Evolutionary conservation across 2,113 vertebrate species (phyloP).

Genomic region (Reinhardtius hippoglossoides): DNA sequence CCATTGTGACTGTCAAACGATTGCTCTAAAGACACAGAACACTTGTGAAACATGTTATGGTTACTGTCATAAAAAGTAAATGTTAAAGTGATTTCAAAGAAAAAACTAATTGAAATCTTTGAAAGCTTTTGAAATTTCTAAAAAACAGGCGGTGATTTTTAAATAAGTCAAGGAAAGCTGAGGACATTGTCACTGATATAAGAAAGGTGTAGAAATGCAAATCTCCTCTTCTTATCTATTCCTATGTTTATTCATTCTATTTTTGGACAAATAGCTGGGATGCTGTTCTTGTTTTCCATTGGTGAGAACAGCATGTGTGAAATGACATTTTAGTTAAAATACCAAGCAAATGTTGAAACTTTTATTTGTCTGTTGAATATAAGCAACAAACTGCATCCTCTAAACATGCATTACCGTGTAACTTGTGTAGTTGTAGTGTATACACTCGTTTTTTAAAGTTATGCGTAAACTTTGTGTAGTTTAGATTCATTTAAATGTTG

Average conservation of each 20-base stretch:
- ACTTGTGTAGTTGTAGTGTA: not conserved
- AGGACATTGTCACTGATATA: not conserved
- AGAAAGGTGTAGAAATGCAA: not conserved
- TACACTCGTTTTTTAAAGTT: not conserved
- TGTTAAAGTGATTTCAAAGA: not conserved
- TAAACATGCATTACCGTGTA: too few species aligned
- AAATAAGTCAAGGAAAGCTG: not conserved
- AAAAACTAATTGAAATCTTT: not conserved
- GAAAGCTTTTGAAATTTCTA: not conserved
- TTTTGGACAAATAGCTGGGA: not conserved
- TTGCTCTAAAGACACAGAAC: not conserved
- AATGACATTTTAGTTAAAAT: not conserved
- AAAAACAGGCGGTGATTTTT: not conserved
- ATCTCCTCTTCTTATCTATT: not conserved
- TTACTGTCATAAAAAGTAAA: not conserved
- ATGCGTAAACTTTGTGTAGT: conserved; percentile 37
- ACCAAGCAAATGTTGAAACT: not conserved
- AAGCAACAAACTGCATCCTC: not conserved
- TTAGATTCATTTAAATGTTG: conserved; percentile 62
- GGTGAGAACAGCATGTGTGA: not conserved
- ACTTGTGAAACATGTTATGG: not conserved
- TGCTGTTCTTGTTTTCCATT: not conserved
- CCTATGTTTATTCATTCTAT: not conserved
- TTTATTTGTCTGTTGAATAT: not conserved
- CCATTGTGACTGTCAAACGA: not conserved